Evolutionary conservation across 1,140 invertebrate species (phyloP).

Genomic region (Zaprionus camerounensis): DNA sequence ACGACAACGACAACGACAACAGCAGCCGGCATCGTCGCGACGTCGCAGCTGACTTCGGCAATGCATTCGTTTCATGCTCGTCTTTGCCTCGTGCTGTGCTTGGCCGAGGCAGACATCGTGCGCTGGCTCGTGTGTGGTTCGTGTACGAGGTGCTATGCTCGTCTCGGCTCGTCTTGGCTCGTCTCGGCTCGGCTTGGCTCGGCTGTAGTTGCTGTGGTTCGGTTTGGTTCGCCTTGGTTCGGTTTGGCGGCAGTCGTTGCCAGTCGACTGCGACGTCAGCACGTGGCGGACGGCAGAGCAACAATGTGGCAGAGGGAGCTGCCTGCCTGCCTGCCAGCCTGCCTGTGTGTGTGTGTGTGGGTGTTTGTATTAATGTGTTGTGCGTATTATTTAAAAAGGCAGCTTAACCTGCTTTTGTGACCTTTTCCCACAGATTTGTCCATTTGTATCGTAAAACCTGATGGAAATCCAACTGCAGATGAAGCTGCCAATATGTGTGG

Average conservation of each 20-base stretch:
- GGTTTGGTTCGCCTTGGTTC: neutral
- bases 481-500: constrained; percentile 16
- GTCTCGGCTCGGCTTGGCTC: neutral
- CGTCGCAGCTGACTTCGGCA: neutral
- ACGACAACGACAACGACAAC: constrained; percentile 9
- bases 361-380: constrained; percentile 63
- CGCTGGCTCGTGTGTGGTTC: neutral
- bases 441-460: constrained; percentile 44
- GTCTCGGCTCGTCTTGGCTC: neutral
- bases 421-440: constrained; percentile 72
- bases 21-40: constrained; percentile 5
- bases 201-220: neutral
- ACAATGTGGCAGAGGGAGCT: neutral
- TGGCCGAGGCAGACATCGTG: neutral
- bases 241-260: constrained; percentile 23
- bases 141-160: neutral
- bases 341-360: constrained; percentile 2
- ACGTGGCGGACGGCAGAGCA: constrained; percentile 47
- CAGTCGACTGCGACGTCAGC: constrained; percentile 33
- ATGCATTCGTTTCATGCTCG: neutral
- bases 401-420: constrained; percentile 82
- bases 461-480: constrained; percentile 46
- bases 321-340: neutral
- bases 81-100: neutral
- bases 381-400: constrained; percentile 77